Base-by-base conservation (phyloP, 2,888 invertebrate genomes). In the Lagria hirta region DNA sequence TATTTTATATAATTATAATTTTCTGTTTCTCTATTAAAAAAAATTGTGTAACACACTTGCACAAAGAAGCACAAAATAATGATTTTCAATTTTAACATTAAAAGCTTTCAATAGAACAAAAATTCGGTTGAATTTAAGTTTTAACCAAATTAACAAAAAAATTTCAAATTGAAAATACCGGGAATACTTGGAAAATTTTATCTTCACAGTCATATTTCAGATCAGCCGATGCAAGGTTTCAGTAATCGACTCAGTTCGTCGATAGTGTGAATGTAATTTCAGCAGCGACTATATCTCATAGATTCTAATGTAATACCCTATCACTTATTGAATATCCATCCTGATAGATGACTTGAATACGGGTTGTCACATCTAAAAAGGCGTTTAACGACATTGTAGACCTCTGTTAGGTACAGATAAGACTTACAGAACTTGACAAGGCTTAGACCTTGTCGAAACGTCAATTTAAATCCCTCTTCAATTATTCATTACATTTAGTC, bases 241-340 rank as follows among this genome's bases (percentile, higher is more conserved):
- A n/a, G n/a, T n/a, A 18, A 26, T 34, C 26, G 33, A 47, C 42
- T 42, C 47, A 23, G 37, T 42, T 47, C 14, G 33, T 21, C 17
- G 42, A 42, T 47, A 37, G 24, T 11, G 30, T 27, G 40, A 43
- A 40, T 35, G 40, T 41, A 46, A 46, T 41, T 43, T 37, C 40
- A 30, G 35, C 35, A 23, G 18, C 38, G 43, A 14, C 30, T 40
- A 35, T 40, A 50, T 50, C 47, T 38, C 43, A 47, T 50, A 43
- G 32, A 50, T 50, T 43, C 27, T 15, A 27, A 17, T 32, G 49
- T 54, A 61, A 63, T 61, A 58, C 62, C 58, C 56, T 47, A 62
- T 63, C 63, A 61, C 58, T 64, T 62, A 64, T 60, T 61, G 62
- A 61, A 62, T 60, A 62, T 61, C 61, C 55, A 62, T 61, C 59